Percentiles rank a stretch among this genome's conserved stretches.
These are phyloP conservation scores for Gari tellinella DNA, from an alignment of 2,888 invertebrate species.

Conservation along the genomic window DNA sequence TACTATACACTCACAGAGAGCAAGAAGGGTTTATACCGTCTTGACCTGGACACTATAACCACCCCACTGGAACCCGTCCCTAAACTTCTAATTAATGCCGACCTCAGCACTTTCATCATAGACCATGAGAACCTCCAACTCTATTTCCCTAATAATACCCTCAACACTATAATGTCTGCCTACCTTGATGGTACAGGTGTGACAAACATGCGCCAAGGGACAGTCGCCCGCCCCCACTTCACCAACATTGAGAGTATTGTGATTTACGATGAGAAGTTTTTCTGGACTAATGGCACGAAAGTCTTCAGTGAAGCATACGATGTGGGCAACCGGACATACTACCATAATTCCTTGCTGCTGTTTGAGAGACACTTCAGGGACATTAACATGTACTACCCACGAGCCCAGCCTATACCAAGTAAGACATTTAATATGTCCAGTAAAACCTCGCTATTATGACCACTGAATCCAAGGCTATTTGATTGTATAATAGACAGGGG, in stretches of 20 bases:
- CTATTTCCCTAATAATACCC: slow-evolving; percentile 90
- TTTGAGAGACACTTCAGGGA: slow-evolving; percentile 86
- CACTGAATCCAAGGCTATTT: too few species aligned
- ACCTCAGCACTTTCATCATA: slow-evolving; percentile 92
- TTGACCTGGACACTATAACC: slow-evolving; percentile 90
- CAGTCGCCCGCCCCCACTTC: slow-evolving; percentile 92
- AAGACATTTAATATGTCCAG: too few species aligned
- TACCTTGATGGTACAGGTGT: slow-evolving; percentile 89
- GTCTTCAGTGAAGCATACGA: slow-evolving; percentile 92
- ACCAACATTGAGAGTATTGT: slow-evolving; percentile 91
- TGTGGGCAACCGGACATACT: slow-evolving; percentile 89
- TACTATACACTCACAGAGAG: slow-evolving; percentile 89
- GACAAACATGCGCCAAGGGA: slow-evolving; percentile 87
- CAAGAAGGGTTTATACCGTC: slow-evolving; percentile 89
- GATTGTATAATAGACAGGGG: too few species aligned
- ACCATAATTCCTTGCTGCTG: slow-evolving; percentile 88
- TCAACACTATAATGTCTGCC: slow-evolving; percentile 92
- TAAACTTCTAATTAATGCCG: slow-evolving; percentile 84
- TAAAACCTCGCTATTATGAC: too few species aligned
- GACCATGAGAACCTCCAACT: slow-evolving; percentile 93
- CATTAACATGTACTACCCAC: slow-evolving; percentile 87
- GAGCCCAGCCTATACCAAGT: slow-evolving; percentile 89
- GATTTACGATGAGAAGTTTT: slow-evolving; percentile 88
- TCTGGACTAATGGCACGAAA: slow-evolving; percentile 93
- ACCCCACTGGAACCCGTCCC: slow-evolving; percentile 31